phyloP scores from a whole-genome alignment of 2,888 invertebrate species.

The Calameuta idolon region DNA sequence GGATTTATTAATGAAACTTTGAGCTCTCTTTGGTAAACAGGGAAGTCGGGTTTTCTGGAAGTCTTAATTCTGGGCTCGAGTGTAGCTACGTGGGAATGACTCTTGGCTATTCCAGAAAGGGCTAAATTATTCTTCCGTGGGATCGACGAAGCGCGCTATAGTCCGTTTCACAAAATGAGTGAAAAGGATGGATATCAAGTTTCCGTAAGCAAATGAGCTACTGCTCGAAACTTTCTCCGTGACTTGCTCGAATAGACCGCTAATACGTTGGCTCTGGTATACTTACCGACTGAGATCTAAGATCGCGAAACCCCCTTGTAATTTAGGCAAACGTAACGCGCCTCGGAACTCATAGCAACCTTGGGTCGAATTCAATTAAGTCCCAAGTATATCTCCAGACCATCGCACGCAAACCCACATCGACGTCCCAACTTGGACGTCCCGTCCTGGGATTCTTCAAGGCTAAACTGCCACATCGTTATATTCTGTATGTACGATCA shows the following conservation, averaged over 20 bases:
- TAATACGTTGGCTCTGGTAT: neutral
- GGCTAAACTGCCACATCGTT: conserved; percentile 11
- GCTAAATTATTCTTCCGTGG: neutral
- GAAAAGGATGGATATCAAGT: neutral
- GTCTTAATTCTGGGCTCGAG: neutral
- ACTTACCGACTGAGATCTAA: neutral
- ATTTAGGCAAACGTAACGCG: conserved; percentile 53
- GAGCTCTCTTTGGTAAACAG: neutral
- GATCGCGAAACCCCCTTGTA: conserved; percentile 50
- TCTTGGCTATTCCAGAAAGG: neutral
- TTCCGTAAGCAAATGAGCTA: neutral
- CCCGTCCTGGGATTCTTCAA: conserved; percentile 26
- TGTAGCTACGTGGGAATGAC: neutral
- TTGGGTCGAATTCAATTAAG: conserved; percentile 58
- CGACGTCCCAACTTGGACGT: conserved; percentile 30
- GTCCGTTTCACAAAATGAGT: neutral
- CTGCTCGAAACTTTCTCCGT: neutral
- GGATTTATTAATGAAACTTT: neutral
- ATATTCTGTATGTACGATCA: neutral
- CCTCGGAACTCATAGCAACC: conserved; percentile 40
- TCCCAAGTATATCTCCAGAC: conserved; percentile 54
- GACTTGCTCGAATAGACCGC: neutral
- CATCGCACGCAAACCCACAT: conserved; percentile 30
- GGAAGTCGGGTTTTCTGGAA: neutral
- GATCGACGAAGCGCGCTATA: neutral